Percentiles rank a stretch among this genome's conserved stretches.
Evolutionary conservation across 2,888 invertebrate genomes (phyloP).

Genomic region (Agriopis marginaria): DNA sequence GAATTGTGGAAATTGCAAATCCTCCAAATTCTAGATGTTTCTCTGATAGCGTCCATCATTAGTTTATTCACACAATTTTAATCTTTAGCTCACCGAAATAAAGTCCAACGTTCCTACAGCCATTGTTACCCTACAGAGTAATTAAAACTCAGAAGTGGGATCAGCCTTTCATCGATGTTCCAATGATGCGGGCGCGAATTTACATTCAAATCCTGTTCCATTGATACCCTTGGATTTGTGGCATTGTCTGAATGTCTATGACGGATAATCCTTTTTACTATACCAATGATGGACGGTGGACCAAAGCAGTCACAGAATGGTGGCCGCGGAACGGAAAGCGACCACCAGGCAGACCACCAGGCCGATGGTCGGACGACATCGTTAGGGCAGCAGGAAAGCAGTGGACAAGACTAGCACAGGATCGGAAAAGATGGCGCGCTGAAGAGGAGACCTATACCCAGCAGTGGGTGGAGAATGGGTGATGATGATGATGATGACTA

Average conservation of each 20-base stretch:
- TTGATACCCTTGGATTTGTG: conserved; percentile 47
- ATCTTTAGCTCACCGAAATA: conserved; percentile 1
- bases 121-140: conserved; percentile 37
- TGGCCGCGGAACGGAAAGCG: no score
- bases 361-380: no score
- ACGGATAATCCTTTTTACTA: not conserved
- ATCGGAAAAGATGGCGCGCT: no score
- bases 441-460: no score
- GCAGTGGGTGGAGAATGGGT: no score
- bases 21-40: not conserved
- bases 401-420: no score
- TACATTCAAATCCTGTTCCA: conserved; percentile 40
- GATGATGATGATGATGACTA: no score
- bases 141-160: conserved; percentile 63
- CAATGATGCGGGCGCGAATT: conserved; percentile 59
- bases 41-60: not conserved
- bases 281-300: no score
- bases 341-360: no score
- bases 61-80: not conserved
- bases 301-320: no score
- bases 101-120: conserved; percentile 12
- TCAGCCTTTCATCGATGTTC: conserved; percentile 54
- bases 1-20: no score
- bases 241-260: conserved; percentile 39
- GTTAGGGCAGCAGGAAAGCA: no score